These are phyloP conservation scores for Thryonomys swinderianus DNA, from an alignment of 2,113 vertebrate species.

Conservation along the genomic window DNA sequence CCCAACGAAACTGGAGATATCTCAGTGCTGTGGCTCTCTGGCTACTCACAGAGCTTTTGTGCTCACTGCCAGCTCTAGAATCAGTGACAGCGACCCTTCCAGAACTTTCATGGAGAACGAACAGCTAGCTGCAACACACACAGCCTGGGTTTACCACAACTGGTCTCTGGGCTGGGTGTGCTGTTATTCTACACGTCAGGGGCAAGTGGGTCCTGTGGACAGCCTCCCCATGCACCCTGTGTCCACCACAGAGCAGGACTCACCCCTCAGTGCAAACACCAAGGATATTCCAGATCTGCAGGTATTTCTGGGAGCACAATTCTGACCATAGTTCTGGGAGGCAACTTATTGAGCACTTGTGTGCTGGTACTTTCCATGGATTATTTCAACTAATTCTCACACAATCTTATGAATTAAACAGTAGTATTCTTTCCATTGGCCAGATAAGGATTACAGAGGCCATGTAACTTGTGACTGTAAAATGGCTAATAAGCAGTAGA, in stretches of 20 bases:
- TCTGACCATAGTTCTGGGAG: not conserved
- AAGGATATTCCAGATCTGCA: not conserved
- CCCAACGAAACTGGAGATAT: not conserved
- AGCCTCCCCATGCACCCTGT: not conserved
- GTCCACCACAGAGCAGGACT: not conserved
- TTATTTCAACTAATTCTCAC: slow-evolving; percentile 21
- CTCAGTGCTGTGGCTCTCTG: not conserved
- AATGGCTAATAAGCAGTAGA: not conserved
- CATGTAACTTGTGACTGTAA: not conserved
- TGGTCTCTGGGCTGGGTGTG: not conserved
- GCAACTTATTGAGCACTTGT: not conserved
- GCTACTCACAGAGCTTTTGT: not conserved
- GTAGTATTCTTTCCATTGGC: not conserved
- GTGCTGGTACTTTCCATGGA: not conserved
- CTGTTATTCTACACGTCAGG: not conserved
- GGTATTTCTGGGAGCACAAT: not conserved
- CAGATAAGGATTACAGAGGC: not conserved
- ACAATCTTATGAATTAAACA: not conserved
- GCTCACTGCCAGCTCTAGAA: not conserved
- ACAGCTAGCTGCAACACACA: not conserved
- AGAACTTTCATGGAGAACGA: not conserved
- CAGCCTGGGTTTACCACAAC: not conserved
- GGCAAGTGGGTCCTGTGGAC: not conserved
- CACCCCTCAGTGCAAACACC: not conserved
- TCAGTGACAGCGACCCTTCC: not conserved